These are phyloP conservation scores for Sebastolobus altivelis DNA, from an alignment of 2,797 vertebrate species.

Conservation along the genomic window DNA sequence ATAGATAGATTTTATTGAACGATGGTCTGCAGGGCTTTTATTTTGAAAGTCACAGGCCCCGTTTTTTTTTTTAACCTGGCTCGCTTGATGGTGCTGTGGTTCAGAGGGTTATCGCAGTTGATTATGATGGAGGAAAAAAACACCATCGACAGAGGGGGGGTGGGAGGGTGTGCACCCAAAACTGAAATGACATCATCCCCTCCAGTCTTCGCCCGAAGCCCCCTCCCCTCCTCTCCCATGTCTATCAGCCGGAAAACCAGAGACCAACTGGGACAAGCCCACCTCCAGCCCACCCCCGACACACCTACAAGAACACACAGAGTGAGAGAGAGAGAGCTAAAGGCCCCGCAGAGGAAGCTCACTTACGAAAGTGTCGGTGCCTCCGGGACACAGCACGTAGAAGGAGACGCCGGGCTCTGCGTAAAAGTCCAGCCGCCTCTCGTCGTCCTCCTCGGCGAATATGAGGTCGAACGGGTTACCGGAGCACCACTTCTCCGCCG, in stretches of 20 bases:
- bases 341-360: slow-evolving; percentile 57
- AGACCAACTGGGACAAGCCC: slow-evolving; percentile 50
- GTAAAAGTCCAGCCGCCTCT: slow-evolving; percentile 97
- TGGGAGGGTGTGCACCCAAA: slow-evolving; percentile 23
- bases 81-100: slow-evolving; percentile 26
- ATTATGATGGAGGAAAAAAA: slow-evolving; percentile 26
- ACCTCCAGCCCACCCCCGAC: slow-evolving; percentile 50
- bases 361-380: slow-evolving; percentile 97
- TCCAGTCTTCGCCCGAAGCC: slow-evolving; percentile 8
- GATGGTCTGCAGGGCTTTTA: slow-evolving; percentile 38
- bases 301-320: slow-evolving; percentile 52
- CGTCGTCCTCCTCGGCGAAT: slow-evolving; percentile 94
- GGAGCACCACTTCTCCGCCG: slow-evolving; percentile 96
- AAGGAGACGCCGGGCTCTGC: slow-evolving; percentile 97
- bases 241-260: slow-evolving; percentile 54
- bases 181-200: slow-evolving; percentile 74
- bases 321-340: neutral
- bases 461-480: slow-evolving; percentile 97
- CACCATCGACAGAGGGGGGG: slow-evolving; percentile 6
- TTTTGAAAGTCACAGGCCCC: slow-evolving; percentile 59
- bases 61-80: neutral
- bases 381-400: slow-evolving; percentile 95
- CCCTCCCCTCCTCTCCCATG: slow-evolving; percentile 1
- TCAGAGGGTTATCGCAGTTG: slow-evolving; percentile 49
- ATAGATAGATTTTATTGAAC: neutral